Evolutionary conservation across 2,113 vertebrate genomes (phyloP).

Genomic region (Neomonachus schauinslandi): DNA sequence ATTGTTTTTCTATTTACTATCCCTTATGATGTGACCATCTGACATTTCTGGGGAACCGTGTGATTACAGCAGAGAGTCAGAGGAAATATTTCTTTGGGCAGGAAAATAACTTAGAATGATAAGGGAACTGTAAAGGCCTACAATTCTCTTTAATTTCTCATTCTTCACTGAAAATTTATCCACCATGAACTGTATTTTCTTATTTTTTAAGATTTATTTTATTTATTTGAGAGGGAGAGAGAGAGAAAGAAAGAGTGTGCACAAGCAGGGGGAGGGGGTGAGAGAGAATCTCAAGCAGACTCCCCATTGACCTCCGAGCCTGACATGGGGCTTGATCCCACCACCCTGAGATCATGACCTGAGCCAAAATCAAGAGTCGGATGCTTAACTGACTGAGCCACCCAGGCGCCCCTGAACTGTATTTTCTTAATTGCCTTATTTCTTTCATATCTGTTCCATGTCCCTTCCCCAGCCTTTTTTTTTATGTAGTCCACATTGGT

Average conservation of each 20-base stretch:
- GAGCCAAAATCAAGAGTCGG: neutral
- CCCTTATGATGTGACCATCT: neutral
- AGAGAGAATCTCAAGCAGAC: neutral
- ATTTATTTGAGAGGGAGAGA: neutral
- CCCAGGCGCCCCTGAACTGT: neutral
- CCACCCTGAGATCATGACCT: neutral
- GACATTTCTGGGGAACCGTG: neutral
- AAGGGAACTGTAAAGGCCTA: neutral
- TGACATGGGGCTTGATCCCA: neutral
- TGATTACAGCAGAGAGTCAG: neutral
- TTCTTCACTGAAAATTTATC: neutral
- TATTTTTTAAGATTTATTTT: neutral
- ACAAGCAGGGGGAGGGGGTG: neutral
- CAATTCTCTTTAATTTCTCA: constrained; percentile 18
- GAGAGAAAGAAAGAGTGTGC: neutral
- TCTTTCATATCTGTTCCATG: neutral
- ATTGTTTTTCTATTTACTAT: constrained; percentile 30
- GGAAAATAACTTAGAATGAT: constrained; percentile 12
- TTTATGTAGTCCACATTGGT: neutral
- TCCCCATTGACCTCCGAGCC: neutral
- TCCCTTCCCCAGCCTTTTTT: neutral
- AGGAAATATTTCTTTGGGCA: constrained; percentile 14
- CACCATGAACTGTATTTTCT: neutral
- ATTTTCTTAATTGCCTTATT: neutral
- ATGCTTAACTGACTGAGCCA: neutral